A percentile compares a stretch with the other conserved stretches of the same genome.
Conservation (phyloP, 1,140 invertebrate species). For the Saccostrea glomerata region DNA sequence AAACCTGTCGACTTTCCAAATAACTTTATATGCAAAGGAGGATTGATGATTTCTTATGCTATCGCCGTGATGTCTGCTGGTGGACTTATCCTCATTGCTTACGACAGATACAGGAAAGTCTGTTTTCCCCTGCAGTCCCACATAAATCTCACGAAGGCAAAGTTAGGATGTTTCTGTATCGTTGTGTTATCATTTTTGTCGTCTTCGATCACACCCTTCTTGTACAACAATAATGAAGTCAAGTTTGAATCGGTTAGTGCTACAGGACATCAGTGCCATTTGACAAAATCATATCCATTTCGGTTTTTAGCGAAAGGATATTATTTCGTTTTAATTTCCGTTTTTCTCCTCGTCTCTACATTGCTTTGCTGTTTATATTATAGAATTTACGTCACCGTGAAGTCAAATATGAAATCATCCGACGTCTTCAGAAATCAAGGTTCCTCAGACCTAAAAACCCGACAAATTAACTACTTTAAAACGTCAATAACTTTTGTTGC, state of each 20-base stretch:
- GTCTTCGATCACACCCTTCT: conserved; percentile 19
- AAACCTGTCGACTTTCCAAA: conserved; percentile 40
- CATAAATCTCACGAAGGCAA: conserved; percentile 17
- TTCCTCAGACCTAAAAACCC: background rate
- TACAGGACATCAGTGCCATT: conserved; percentile 25
- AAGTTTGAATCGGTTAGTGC: background rate
- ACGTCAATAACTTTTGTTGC: conserved; percentile 47
- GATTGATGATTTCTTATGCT: conserved; percentile 39
- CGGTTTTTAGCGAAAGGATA: conserved; percentile 26
- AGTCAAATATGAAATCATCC: conserved; percentile 35
- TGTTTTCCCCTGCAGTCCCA: conserved; percentile 46
- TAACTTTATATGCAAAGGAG: conserved; percentile 29
- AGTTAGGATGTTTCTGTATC: conserved; percentile 18
- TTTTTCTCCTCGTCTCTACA: conserved; percentile 17
- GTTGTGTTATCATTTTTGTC: background rate
- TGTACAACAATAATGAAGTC: conserved; percentile 30
- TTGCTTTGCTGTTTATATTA: conserved; percentile 33
- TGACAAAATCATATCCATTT: conserved; percentile 7
- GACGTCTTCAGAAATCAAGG: background rate
- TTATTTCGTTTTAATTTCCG: conserved; percentile 42
- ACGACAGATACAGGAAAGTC: conserved; percentile 49
- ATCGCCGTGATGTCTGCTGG: conserved; percentile 33
- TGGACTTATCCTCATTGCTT: conserved; percentile 42
- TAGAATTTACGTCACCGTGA: conserved; percentile 31
- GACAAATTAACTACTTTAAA: conserved; percentile 1